phyloP scores from a whole-genome alignment of 2,797 vertebrate genomes.

The Artibeus lituratus region DNA sequence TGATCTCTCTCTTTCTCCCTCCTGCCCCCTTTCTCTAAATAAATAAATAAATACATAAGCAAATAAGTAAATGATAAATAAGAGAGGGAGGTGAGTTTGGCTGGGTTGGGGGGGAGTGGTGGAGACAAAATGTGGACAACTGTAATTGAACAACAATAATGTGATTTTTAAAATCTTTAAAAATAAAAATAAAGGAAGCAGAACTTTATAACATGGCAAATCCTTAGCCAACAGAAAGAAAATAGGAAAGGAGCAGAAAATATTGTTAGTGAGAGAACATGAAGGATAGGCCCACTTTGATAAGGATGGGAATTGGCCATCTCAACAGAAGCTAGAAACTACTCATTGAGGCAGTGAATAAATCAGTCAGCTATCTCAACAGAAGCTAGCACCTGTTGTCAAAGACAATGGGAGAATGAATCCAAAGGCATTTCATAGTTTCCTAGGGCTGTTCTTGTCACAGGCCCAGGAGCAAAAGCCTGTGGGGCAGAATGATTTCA shows the following conservation, averaged over 20 bases:
- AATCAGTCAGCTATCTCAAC: not conserved
- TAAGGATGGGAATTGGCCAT: not conserved
- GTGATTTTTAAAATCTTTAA: too few relatives aligned
- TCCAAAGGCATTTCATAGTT: not conserved
- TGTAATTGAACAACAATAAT: too few relatives aligned
- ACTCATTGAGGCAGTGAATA: not conserved
- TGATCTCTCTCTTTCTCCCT: too few relatives aligned
- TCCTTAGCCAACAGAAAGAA: not conserved
- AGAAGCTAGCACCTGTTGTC: not conserved
- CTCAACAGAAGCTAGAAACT: not conserved
- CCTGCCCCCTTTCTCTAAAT: too few relatives aligned
- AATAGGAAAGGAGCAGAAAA: not conserved
- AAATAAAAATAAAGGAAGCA: not conserved
- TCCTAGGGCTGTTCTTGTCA: not conserved
- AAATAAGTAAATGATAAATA: too few relatives aligned
- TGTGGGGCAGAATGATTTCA: not conserved
- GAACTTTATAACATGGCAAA: not conserved
- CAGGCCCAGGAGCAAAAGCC: not conserved
- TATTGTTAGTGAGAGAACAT: not conserved
- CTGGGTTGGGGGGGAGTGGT: too few relatives aligned
- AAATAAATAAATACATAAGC: too few relatives aligned
- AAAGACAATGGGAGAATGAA: not conserved
- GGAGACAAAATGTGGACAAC: too few relatives aligned
- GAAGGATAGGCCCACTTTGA: not conserved
- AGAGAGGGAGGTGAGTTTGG: too few relatives aligned